These are phyloP conservation scores for Drosophila mayri DNA, from an alignment of 1,140 invertebrate species.

Conservation along the genomic window DNA sequence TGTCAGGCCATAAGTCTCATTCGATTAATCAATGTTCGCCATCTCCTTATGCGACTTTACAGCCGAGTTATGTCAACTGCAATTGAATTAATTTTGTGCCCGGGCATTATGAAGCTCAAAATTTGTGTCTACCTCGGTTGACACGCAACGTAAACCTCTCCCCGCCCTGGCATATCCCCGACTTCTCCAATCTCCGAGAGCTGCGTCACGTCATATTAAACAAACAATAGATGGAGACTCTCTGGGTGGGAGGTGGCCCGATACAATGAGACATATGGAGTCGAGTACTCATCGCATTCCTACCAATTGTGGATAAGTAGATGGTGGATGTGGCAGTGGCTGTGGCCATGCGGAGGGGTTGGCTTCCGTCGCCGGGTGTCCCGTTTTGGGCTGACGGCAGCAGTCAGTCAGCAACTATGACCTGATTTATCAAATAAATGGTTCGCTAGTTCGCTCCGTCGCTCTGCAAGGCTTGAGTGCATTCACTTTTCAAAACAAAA, in stretches of 20 bases:
- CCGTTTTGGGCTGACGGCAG: slow-evolving; percentile 44
- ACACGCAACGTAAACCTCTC: slow-evolving; percentile 67
- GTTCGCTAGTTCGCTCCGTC: slow-evolving; percentile 41
- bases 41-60: slow-evolving; percentile 23
- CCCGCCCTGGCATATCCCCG: neutral
- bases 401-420: slow-evolving; percentile 74
- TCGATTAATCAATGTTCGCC: slow-evolving; percentile 57
- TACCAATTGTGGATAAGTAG: slow-evolving; percentile 37
- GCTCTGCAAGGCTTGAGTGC: slow-evolving; percentile 61
- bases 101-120: slow-evolving; percentile 39
- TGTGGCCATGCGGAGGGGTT: neutral
- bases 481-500: slow-evolving; percentile 68
- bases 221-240: slow-evolving; percentile 64
- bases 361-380: slow-evolving; percentile 13
- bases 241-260: slow-evolving; percentile 2
- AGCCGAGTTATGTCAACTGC: slow-evolving; percentile 45
- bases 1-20: slow-evolving; percentile 2
- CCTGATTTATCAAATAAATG: slow-evolving; percentile 82
- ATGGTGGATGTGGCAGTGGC: neutral
- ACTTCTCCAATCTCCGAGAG: neutral
- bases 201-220: slow-evolving; percentile 75
- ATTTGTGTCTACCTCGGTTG: slow-evolving; percentile 30
- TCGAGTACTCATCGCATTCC: slow-evolving; percentile 48
- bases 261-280: slow-evolving; percentile 42
- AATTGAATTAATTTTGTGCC: slow-evolving; percentile 68